phyloP scores from a whole-genome alignment of 2,888 invertebrate genomes.

The Drosophila anomalipes region DNA sequence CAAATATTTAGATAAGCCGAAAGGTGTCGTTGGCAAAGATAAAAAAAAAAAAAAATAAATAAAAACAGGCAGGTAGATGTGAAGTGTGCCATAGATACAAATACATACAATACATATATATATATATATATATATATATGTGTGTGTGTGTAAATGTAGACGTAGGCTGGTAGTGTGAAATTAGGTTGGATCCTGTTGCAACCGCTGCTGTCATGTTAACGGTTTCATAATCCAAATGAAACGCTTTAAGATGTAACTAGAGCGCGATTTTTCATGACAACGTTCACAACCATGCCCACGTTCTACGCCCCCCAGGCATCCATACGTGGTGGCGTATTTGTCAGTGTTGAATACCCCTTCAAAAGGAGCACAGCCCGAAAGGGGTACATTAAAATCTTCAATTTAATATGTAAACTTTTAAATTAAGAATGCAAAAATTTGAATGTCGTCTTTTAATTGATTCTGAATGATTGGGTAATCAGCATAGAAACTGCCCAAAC shows the following conservation, averaged over 20 bases:
- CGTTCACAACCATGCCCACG: constrained; percentile 1
- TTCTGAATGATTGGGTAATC: neutral
- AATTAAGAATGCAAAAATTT: neutral
- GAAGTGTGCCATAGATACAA: constrained; percentile 5
- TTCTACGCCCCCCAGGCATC: neutral
- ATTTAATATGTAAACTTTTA: neutral
- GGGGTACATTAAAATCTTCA: neutral
- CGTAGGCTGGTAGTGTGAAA: constrained; percentile 17
- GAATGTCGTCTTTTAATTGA: neutral
- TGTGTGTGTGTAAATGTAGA: neutral
- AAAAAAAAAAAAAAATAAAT: constrained; percentile 4
- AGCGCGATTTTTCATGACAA: constrained; percentile 61
- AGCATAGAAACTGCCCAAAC: neutral
- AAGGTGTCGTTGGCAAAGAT: constrained; percentile 61
- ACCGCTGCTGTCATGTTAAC: constrained; percentile 59
- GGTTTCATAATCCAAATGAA: constrained; percentile 65
- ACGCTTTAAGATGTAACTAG: constrained; percentile 70
- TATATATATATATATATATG: neutral
- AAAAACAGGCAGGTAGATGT: constrained; percentile 6
- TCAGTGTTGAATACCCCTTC: constrained; percentile 10
- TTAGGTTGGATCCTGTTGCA: constrained; percentile 47
- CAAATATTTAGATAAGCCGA: constrained; percentile 67
- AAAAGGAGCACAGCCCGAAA: no score
- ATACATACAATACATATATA: constrained; percentile 11
- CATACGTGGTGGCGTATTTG: constrained; percentile 24